phyloP scores from a whole-genome alignment of 2,888 invertebrate genomes.

The Papilio protenor region DNA sequence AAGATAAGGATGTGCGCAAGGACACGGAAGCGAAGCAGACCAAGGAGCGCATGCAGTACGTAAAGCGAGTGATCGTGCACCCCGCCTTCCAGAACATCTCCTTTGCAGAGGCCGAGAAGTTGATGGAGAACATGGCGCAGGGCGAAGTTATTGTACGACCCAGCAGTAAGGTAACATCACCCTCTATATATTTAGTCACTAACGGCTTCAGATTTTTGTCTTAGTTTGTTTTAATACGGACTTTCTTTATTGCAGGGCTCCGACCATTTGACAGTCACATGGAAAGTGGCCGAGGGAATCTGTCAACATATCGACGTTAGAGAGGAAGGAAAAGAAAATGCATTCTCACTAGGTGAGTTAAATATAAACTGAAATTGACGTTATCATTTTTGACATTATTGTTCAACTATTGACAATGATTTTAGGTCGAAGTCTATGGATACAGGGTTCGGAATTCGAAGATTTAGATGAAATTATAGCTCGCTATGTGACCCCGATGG shows the following conservation, averaged over 20 bases:
- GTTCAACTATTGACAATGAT: background rate
- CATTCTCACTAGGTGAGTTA: constrained; percentile 94
- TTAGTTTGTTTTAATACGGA: background rate
- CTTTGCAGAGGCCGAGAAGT: constrained; percentile 94
- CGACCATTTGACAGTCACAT: constrained; percentile 98
- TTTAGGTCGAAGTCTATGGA: constrained; percentile 88
- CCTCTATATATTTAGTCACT: too few species aligned
- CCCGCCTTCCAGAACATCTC: constrained; percentile 98
- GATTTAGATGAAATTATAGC: constrained; percentile 99
- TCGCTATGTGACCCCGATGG: constrained; percentile 98
- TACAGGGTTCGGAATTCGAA: constrained; percentile 97
- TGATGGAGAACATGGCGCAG: constrained; percentile 96
- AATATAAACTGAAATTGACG: background rate
- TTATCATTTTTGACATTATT: background rate
- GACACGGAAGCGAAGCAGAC: constrained; percentile 93
- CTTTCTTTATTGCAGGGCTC: constrained; percentile 83
- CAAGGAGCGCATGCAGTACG: constrained; percentile 93
- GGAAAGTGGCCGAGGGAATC: constrained; percentile 98
- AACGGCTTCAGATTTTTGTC: too few species aligned
- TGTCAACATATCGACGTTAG: constrained; percentile 98
- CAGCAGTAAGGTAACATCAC: constrained; percentile 91
- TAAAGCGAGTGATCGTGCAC: constrained; percentile 98
- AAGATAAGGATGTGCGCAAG: constrained; percentile 90
- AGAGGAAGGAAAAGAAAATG: constrained; percentile 98
- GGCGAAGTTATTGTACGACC: constrained; percentile 98